Percentiles rank a stretch among this genome's conserved stretches.
Evolutionary conservation across 2,113 vertebrate species (phyloP).

Genomic region (Grammomys surdaster): DNA sequence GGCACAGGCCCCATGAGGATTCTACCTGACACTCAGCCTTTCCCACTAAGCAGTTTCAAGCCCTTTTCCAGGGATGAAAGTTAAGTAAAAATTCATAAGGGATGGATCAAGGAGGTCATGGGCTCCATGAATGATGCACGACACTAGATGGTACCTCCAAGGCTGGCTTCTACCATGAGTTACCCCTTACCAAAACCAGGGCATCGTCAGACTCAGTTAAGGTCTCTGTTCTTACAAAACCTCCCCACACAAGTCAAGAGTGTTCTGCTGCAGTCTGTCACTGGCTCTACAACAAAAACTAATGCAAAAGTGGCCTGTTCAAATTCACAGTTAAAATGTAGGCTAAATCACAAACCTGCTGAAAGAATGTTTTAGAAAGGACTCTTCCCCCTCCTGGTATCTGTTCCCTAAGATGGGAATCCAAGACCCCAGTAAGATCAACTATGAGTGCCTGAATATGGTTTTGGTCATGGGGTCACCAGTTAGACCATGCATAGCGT

Average conservation of each 20-base stretch:
- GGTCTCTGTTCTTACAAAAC: not conserved
- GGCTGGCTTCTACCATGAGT: not conserved
- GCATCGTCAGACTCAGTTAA: not conserved
- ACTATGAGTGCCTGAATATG: not conserved
- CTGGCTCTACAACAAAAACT: not conserved
- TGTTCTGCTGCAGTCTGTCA: not conserved
- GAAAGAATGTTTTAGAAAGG: slow-evolving; percentile 34
- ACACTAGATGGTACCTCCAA: not conserved
- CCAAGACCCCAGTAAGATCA: not conserved
- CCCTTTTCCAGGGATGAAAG: not conserved
- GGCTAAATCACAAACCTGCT: not conserved
- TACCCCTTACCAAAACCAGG: not conserved
- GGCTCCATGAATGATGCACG: rapidly evolving
- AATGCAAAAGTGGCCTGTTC: not conserved
- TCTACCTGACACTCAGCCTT: not conserved
- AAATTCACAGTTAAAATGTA: not conserved
- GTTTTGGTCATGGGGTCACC: not conserved
- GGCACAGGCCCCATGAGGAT: not conserved
- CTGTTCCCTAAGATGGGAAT: not conserved
- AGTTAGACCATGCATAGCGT: not conserved
- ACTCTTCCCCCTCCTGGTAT: not conserved
- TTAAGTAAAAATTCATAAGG: not conserved
- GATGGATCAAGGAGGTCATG: not conserved
- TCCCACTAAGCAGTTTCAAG: not conserved
- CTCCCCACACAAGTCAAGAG: not conserved